Evolutionary conservation across 2,888 invertebrate species (phyloP).

Genomic region (Diplazon laetatorius): DNA sequence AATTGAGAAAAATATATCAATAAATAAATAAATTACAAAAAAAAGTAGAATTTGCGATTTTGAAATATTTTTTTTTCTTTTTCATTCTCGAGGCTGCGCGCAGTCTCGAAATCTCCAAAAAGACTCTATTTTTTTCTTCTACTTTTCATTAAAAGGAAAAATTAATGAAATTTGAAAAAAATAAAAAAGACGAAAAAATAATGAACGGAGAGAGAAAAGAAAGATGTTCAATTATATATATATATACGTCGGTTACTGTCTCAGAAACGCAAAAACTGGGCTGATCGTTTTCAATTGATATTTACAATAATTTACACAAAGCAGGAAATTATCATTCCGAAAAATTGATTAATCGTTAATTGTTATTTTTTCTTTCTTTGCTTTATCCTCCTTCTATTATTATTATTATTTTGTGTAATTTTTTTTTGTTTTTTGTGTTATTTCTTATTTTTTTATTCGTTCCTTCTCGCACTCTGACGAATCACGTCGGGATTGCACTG

Average conservation of each 20-base stretch:
- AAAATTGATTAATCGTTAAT: conserved; percentile 48
- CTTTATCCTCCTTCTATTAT: not conserved
- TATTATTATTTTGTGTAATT: not conserved
- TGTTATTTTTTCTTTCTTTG: conserved; percentile 21
- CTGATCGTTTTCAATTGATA: conserved; percentile 31
- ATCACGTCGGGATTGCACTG: conserved; percentile 62
- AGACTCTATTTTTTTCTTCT: not conserved
- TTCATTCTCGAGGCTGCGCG: conserved; percentile 4
- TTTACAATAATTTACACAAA: conserved; percentile 63
- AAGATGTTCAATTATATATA: too few species aligned
- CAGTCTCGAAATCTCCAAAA: not conserved
- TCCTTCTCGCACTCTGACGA: conserved; percentile 41
- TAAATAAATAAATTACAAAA: too few species aligned
- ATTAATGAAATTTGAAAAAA: conserved; percentile 44
- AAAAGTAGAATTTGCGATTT: not conserved
- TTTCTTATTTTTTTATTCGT: conserved; percentile 13
- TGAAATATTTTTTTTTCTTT: too few species aligned
- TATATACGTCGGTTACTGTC: too few species aligned
- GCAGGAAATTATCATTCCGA: conserved; percentile 39
- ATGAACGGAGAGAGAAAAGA: conserved; percentile 2
- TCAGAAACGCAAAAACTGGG: conserved; percentile 13
- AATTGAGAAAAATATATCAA: not conserved
- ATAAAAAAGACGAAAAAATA: conserved; percentile 1
- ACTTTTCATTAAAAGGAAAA: conserved; percentile 20
- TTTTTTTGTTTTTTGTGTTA: conserved; percentile 15